phyloP scores from a whole-genome alignment of 2,113 vertebrate species.

The Malurus cyaneus region DNA sequence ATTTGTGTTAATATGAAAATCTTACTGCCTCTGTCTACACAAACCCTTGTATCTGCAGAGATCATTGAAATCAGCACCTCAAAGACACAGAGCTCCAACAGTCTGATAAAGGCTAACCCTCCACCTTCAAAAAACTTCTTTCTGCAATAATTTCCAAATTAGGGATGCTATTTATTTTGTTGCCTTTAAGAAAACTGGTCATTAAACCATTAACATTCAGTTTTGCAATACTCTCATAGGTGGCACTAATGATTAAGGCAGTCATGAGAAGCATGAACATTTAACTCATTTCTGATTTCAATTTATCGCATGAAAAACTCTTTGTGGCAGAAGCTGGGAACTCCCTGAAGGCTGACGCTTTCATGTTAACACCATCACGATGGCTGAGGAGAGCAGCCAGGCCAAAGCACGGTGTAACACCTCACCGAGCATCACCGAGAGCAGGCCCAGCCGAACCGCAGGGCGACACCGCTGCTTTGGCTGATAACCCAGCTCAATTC shows the following conservation, averaged over 20 bases:
- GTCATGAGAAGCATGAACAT: not conserved
- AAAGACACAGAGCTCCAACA: not conserved
- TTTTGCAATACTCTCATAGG: not conserved
- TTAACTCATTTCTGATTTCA: not conserved
- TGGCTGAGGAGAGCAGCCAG: not conserved
- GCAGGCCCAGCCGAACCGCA: rapidly evolving
- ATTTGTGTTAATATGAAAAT: not conserved
- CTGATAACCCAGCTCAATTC: not conserved
- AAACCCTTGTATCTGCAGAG: not conserved
- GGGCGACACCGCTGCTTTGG: rapidly evolving
- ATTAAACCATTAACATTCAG: not conserved
- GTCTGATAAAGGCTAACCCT: rapidly evolving
- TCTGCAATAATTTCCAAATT: not conserved
- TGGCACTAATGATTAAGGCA: not conserved
- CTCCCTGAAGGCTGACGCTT: rapidly evolving
- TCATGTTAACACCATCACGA: rapidly evolving
- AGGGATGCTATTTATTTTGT: not conserved
- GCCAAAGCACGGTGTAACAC: rapidly evolving
- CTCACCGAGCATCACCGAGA: rapidly evolving
- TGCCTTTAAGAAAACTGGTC: not conserved
- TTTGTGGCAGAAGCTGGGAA: not conserved
- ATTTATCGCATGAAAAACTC: not conserved
- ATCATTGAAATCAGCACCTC: not conserved
- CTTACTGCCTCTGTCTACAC: not conserved
- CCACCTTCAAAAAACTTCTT: not conserved